Evolutionary conservation across 2,113 vertebrate genomes (phyloP), one percentile per base, ranked within the genome.

Genomic region (Marcusenius ussheri): DNA sequence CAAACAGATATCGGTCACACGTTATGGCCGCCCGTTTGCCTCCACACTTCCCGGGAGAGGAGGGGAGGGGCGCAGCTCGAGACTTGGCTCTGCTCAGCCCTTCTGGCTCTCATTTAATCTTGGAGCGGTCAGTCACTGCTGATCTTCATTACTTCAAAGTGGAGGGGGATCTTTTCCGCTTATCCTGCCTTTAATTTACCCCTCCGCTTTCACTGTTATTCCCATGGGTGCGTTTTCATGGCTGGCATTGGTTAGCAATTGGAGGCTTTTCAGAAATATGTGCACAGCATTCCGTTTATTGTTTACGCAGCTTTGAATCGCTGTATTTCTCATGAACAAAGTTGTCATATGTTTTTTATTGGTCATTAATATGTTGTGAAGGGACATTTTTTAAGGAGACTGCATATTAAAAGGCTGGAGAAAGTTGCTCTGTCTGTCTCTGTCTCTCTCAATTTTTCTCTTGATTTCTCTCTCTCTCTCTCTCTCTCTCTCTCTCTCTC

Each of bases 51-150:
- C 96, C 95, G 95, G 95, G 94, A 93, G 95, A 94, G 89, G 92
- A 80, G 35, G 92, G 89, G 93, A 95, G 93, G 95, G 93, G 95
- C 91, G 93, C 94, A 93, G 94, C 93, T 92, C 92, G 93, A 95
- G 93, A 93, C 94, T 96, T 96, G 96, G 96, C 96, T 95, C 93
- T 88, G 91, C 93, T 92, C 91, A 93, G 91, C 51, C 74, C 95
- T 95, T 95, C 96, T 97, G 96, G 95, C 95, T 97, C 96, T 93
- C 96, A 97, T 97, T 97, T 97, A 97, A 93, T 97, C 93, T 93
- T 96, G 95, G 94, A 96, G 95, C 93, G n/a, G 62, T 31, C 62
- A 92, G 91, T 91, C 91, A 93, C 88, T 93, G 92, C 93, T 91
- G 95, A 95, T 95, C 96, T 92, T 96, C 96, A 96, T 97, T 96